phyloP scores from a whole-genome alignment of 2,113 vertebrate species.

The Pelodiscus sinensis region DNA sequence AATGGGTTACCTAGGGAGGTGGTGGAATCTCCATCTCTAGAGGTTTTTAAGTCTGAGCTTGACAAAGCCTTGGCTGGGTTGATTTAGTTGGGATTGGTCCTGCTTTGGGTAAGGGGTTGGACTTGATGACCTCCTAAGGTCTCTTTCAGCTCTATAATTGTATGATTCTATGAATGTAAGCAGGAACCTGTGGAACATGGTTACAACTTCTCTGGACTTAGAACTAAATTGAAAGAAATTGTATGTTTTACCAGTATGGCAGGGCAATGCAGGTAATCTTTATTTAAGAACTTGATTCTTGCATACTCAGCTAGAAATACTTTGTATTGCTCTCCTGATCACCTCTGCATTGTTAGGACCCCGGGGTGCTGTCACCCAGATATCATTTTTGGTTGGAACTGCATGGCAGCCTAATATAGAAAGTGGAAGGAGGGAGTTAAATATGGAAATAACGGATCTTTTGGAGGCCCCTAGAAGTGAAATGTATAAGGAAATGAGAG shows the following conservation, averaged over 20 bases:
- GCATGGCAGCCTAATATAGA: neutral
- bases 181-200: neutral
- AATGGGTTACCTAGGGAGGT: no score
- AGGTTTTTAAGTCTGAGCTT: no score
- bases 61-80: no score
- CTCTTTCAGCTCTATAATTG: no score
- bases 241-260: neutral
- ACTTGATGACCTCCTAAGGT: no score
- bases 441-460: neutral
- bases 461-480: neutral
- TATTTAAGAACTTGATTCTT: neutral
- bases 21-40: no score
- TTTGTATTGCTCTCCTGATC: neutral
- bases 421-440: neutral
- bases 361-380: neutral
- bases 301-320: neutral
- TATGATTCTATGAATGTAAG: neutral
- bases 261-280: neutral
- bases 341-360: neutral
- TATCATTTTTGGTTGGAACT: neutral
- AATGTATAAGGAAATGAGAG: neutral
- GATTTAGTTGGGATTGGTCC: no score
- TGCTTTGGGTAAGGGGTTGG: no score
- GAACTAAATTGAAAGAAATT: neutral
- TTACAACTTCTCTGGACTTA: neutral